Conservation (phyloP, 2,113 vertebrate species). For the Leucosticte australis region DNA sequence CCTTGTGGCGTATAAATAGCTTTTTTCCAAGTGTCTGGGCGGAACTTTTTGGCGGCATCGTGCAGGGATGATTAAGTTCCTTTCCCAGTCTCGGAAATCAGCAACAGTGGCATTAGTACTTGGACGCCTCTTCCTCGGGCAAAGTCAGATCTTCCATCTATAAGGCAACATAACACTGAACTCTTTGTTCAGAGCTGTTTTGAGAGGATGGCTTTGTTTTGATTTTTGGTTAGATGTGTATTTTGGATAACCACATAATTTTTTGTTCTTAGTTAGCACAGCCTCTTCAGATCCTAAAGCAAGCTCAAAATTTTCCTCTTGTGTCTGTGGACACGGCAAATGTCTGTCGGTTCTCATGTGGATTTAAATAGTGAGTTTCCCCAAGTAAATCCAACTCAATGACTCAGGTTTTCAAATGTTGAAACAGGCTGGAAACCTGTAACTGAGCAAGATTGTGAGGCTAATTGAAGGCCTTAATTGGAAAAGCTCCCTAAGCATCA, state of each 20-base stretch:
- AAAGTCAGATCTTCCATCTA: not conserved
- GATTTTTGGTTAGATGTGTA: not conserved
- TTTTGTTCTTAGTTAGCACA: not conserved
- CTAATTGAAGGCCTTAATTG: not conserved
- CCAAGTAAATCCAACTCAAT: not conserved
- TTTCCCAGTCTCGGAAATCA: not conserved
- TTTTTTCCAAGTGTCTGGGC: not conserved
- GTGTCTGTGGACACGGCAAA: not conserved
- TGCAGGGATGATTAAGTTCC: not conserved
- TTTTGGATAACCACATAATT: not conserved
- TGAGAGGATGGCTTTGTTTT: not conserved
- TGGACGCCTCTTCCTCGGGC: not conserved
- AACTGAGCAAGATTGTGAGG: not conserved
- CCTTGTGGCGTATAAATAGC: not conserved
- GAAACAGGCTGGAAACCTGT: not conserved
- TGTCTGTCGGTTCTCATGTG: not conserved
- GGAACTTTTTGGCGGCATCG: not conserved
- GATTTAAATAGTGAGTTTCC: not conserved
- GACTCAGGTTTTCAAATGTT: not conserved
- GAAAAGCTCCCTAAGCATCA: not conserved
- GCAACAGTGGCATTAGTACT: not conserved
- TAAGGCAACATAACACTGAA: not conserved
- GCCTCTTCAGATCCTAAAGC: not conserved
- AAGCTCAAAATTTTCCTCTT: not conserved
- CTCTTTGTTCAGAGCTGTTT: not conserved